Percentiles rank a stretch among this genome's conserved stretches.
Conservation (phyloP, 2,113 vertebrate genomes). For the Phylloscopus trochiloides region DNA sequence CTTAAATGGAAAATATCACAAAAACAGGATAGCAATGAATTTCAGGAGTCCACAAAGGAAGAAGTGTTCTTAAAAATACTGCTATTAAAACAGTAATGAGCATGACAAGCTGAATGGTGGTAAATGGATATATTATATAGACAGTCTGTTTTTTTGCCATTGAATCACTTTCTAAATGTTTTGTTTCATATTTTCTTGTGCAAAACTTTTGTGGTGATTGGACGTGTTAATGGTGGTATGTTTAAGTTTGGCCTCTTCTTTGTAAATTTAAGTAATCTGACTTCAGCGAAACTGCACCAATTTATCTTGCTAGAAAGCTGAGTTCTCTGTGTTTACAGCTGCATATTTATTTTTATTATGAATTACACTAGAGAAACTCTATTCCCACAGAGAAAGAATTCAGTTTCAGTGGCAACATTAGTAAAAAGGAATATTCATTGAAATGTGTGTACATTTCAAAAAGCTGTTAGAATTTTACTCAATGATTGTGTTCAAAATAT, state of each 20-base stretch:
- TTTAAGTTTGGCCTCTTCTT: not conserved
- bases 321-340: not conserved
- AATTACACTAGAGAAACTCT: not conserved
- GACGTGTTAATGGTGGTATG: accelerated
- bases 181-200: not conserved
- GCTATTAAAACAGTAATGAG: not conserved
- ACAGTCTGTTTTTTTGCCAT: not conserved
- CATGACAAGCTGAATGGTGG: not conserved
- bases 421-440: not conserved
- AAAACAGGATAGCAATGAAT: conserved; percentile 46
- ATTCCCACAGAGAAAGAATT: not conserved
- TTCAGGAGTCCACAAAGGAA: conserved; percentile 25
- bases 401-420: not conserved
- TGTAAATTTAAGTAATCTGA: not conserved
- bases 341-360: not conserved
- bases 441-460: not conserved
- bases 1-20: conserved; percentile 22
- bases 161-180: not conserved
- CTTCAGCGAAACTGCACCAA: not conserved
- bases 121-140: not conserved
- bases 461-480: not conserved
- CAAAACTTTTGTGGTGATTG: not conserved
- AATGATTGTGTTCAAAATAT: not conserved
- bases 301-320: not conserved
- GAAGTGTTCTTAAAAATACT: conserved; percentile 25